Evolutionary conservation across 2,113 vertebrate genomes (phyloP).

Genomic region (Macrotis lagotis): DNA sequence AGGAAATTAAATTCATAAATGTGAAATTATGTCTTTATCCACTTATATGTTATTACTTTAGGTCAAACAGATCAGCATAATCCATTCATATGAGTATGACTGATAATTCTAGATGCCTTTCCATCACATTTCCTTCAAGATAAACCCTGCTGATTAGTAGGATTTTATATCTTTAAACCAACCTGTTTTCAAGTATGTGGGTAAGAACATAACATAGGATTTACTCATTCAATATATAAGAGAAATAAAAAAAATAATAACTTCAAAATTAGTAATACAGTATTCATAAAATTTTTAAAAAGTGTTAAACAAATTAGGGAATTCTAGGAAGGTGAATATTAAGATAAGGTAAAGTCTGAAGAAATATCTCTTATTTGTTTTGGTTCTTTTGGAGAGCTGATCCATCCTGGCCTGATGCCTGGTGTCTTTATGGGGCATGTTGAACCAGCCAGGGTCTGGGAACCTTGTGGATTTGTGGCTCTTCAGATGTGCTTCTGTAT

Average conservation of each 20-base stretch:
- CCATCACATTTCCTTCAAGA: slow-evolving; percentile 54
- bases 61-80: slow-evolving; percentile 41
- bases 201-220: slow-evolving; percentile 39
- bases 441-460: slow-evolving; percentile 71
- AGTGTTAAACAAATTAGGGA: background rate
- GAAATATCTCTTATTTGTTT: slow-evolving; percentile 27
- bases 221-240: slow-evolving; percentile 37
- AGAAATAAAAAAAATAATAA: slow-evolving; percentile 44
- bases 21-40: no score
- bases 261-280: slow-evolving; percentile 47
- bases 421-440: slow-evolving; percentile 59
- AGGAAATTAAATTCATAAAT: no score
- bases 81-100: slow-evolving; percentile 44
- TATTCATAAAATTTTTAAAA: slow-evolving; percentile 20
- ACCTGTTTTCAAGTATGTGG: slow-evolving; percentile 36
- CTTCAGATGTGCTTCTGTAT: slow-evolving; percentile 77
- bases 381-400: slow-evolving; percentile 54
- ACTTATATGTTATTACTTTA: slow-evolving; percentile 36
- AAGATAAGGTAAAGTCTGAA: slow-evolving; percentile 42
- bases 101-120: slow-evolving; percentile 69
- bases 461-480: slow-evolving; percentile 79
- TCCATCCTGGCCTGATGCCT: slow-evolving; percentile 49
- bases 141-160: slow-evolving; percentile 50
- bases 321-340: slow-evolving; percentile 35
- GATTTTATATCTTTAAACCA: slow-evolving; percentile 47